These are phyloP conservation scores for Calypte anna DNA, from an alignment of 2,113 vertebrate species.

Conservation along the genomic window DNA sequence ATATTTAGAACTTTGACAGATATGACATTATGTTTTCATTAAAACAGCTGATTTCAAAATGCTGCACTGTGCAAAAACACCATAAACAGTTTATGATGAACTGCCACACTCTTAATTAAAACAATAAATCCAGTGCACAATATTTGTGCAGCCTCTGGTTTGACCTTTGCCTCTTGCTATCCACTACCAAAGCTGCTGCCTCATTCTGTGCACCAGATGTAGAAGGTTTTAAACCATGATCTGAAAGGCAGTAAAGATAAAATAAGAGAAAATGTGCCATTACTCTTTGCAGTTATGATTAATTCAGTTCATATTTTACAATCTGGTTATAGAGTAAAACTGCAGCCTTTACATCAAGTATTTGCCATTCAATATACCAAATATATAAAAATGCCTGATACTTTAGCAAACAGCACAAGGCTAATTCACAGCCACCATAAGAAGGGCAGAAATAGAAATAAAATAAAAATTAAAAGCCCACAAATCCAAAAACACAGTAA, in stretches of 20 bases:
- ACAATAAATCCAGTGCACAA: slow-evolving; percentile 90
- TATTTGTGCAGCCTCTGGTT: slow-evolving; percentile 86
- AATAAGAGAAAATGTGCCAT: slow-evolving; percentile 86
- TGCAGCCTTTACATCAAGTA: slow-evolving; percentile 85
- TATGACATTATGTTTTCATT: slow-evolving; percentile 88
- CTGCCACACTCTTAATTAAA: slow-evolving; percentile 92
- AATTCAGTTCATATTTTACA: slow-evolving; percentile 93
- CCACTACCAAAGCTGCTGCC: slow-evolving; percentile 81
- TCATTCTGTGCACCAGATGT: slow-evolving; percentile 78
- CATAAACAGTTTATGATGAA: slow-evolving; percentile 95
- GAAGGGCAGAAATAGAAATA: slow-evolving; percentile 67
- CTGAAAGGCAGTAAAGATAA: slow-evolving; percentile 87
- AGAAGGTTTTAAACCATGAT: slow-evolving; percentile 84
- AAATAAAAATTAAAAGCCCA: not conserved
- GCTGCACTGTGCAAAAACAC: slow-evolving; percentile 86
- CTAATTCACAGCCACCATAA: slow-evolving; percentile 67
- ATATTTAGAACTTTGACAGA: slow-evolving; percentile 92
- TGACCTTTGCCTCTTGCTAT: slow-evolving; percentile 88
- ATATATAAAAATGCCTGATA: slow-evolving; percentile 81
- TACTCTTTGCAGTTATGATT: slow-evolving; percentile 87
- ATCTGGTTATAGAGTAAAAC: slow-evolving; percentile 87
- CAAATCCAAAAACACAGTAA: slow-evolving; percentile 29
- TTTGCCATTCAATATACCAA: slow-evolving; percentile 81
- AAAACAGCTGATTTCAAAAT: slow-evolving; percentile 89
- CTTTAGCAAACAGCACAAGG: slow-evolving; percentile 72